These are phyloP conservation scores for Antheraea pernyi DNA, from an alignment of 1,140 invertebrate genomes.

Conservation along the genomic window DNA sequence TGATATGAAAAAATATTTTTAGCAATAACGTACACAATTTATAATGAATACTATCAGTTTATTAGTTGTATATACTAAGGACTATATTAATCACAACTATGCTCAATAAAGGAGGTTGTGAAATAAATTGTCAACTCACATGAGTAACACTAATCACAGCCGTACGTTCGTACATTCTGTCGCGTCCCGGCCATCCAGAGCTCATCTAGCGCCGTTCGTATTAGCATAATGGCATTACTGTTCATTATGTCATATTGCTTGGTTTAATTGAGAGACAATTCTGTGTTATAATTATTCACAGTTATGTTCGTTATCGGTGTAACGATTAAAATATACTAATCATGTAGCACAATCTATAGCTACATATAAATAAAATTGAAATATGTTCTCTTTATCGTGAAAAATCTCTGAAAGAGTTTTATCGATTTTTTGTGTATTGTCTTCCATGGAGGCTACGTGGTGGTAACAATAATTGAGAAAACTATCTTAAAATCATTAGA, in stretches of 20 bases:
- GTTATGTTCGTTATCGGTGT: neutral
- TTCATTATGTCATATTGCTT: constrained; percentile 29
- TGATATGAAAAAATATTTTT: neutral
- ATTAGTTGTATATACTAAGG: neutral
- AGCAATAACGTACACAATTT: neutral
- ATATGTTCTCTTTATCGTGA: no score
- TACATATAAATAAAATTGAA: no score
- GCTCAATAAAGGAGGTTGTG: neutral
- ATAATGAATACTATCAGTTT: neutral
- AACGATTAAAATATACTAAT: neutral
- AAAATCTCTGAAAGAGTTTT: no score
- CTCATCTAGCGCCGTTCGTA: constrained; percentile 4
- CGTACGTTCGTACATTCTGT: constrained; percentile 9
- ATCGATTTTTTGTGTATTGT: no score
- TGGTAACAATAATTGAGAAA: no score
- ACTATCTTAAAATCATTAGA: no score
- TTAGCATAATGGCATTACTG: constrained; percentile 42
- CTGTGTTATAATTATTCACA: neutral
- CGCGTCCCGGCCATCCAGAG: neutral
- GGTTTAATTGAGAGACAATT: constrained; percentile 16
- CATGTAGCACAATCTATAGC: no score
- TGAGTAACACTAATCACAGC: constrained; percentile 30
- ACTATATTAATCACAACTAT: neutral
- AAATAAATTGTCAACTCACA: constrained; percentile 25
- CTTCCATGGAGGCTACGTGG: no score